Percentiles rank a stretch among this genome's conserved stretches.
These are phyloP conservation scores for Lissocephala sabroskyi DNA, from an alignment of 2,888 invertebrate genomes.

Conservation along the genomic window DNA sequence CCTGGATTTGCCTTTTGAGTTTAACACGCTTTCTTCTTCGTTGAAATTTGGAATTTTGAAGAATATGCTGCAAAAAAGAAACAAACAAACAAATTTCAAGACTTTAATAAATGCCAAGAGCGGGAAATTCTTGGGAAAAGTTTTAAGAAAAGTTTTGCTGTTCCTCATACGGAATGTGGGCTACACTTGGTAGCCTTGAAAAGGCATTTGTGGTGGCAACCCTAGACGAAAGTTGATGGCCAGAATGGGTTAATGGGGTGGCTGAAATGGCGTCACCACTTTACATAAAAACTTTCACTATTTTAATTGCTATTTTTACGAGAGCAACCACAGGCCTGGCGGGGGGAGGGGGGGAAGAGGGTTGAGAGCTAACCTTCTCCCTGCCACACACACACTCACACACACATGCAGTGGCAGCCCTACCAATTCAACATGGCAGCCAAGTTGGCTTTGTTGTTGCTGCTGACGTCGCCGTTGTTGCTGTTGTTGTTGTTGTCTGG, in stretches of 20 bases:
- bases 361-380: no score
- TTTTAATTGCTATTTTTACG: conserved; percentile 44
- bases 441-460: no score
- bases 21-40: conserved; percentile 55
- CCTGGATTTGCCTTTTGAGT: conserved; percentile 37
- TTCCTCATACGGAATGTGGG: no score
- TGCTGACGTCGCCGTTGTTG: conserved; percentile 23
- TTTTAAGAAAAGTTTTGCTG: background rate
- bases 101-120: background rate
- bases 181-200: no score
- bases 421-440: background rate
- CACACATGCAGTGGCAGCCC: conserved; percentile 2
- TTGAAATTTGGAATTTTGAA: conserved; percentile 66
- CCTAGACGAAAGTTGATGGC: no score
- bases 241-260: no score
- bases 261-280: conserved; percentile 16
- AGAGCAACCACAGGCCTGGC: no score
- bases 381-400: background rate
- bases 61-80: conserved; percentile 45
- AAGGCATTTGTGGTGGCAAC: background rate
- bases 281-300: conserved; percentile 52
- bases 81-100: background rate
- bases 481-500: conserved; percentile 17
- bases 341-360: no score
- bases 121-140: background rate